Percentiles rank a stretch among this genome's conserved stretches.
Evolutionary conservation across 2,113 vertebrate species (phyloP).

Genomic region (Origma solitaria): DNA sequence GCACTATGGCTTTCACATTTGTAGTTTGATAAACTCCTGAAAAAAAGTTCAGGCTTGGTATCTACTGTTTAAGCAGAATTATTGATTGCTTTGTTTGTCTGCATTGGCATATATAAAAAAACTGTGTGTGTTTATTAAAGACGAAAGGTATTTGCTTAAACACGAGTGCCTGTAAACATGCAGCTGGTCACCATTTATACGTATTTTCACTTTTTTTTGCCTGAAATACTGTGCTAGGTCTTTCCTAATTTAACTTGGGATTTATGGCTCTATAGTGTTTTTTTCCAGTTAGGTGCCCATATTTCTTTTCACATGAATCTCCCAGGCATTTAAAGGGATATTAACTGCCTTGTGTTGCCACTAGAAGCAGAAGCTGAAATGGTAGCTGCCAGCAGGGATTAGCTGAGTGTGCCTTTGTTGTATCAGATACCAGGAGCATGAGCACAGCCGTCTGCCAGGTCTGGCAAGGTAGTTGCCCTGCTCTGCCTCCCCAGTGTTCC

Average conservation of each 20-base stretch:
- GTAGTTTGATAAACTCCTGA: neutral
- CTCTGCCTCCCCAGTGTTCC: neutral
- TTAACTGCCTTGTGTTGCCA: neutral
- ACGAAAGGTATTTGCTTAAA: neutral
- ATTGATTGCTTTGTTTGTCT: neutral
- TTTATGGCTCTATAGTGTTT: neutral
- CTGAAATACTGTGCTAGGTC: neutral
- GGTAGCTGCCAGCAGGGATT: constrained; percentile 11
- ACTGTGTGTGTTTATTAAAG: neutral
- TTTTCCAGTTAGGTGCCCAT: constrained; percentile 12
- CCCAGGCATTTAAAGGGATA: neutral
- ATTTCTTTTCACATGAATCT: constrained; percentile 36
- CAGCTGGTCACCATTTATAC: neutral
- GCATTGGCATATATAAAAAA: neutral
- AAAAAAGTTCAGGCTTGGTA: neutral
- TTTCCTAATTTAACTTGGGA: constrained; percentile 14
- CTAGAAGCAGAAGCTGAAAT: neutral
- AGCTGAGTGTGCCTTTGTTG: neutral
- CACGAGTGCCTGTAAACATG: neutral
- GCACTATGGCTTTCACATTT: neutral
- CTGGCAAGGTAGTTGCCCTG: neutral
- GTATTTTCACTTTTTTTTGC: neutral
- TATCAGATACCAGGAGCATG: neutral
- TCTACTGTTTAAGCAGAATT: neutral
- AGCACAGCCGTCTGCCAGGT: neutral